Evolutionary conservation across 2,113 vertebrate genomes (phyloP).

Genomic region (Corythaeola cristata): DNA sequence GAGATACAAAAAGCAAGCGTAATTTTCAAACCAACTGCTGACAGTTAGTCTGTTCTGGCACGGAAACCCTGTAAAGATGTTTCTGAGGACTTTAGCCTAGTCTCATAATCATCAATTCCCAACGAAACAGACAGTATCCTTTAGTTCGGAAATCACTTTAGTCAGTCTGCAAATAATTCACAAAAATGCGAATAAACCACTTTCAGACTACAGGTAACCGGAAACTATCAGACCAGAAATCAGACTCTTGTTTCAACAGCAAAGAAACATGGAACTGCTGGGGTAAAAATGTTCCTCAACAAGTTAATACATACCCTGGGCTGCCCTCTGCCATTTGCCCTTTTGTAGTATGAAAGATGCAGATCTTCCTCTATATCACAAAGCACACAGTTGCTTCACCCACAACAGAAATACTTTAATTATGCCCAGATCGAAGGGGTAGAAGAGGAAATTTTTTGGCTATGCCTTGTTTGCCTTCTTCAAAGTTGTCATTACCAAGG

Average conservation of each 20-base stretch:
- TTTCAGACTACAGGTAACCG: not conserved
- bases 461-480: not conserved
- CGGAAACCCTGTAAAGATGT: not conserved
- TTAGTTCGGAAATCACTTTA: not conserved
- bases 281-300: not conserved
- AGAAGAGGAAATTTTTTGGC: not conserved
- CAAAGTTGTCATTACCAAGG: not conserved
- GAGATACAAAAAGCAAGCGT: not conserved
- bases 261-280: not conserved
- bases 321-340: not conserved
- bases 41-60: not conserved
- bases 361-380: not conserved
- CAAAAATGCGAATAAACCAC: not conserved
- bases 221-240: not conserved
- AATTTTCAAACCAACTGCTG: conserved; percentile 4
- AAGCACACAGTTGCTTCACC: not conserved
- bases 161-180: not conserved
- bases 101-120: not conserved
- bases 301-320: not conserved
- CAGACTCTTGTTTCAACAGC: not conserved
- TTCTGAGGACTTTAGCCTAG: not conserved
- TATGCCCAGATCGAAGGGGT: not conserved
- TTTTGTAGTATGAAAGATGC: not conserved
- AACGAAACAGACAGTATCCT: not conserved
- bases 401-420: not conserved